Percentiles rank a stretch among this genome's conserved stretches.
phyloP scores from a whole-genome alignment of 1,140 invertebrate species.

The Oedothorax gibbosus region DNA sequence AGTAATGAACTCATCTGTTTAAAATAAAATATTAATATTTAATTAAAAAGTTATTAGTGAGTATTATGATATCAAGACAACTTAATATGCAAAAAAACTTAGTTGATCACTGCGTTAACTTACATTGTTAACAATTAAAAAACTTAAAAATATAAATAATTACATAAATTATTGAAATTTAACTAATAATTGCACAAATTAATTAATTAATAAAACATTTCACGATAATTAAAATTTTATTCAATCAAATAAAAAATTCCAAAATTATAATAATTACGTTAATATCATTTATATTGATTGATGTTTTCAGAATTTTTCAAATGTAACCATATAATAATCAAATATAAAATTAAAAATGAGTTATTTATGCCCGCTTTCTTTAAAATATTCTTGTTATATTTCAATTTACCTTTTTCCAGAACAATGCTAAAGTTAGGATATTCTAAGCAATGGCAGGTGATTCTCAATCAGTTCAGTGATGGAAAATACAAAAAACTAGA shows the following conservation, averaged over 20 bases:
- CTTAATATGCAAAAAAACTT: too few relatives aligned
- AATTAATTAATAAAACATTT: too few relatives aligned
- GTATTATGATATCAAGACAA: too few relatives aligned
- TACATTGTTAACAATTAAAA: too few relatives aligned
- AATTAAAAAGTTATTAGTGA: too few relatives aligned
- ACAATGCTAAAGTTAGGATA: constrained; percentile 78
- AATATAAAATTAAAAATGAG: background rate
- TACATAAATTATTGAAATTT: too few relatives aligned
- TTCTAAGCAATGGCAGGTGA: constrained; percentile 80
- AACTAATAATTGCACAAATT: too few relatives aligned
- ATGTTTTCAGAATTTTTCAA: background rate
- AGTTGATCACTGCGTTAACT: too few relatives aligned
- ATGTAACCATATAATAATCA: background rate
- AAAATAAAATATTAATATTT: too few relatives aligned
- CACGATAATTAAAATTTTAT: background rate
- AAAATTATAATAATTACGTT: background rate
- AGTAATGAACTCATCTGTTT: too few relatives aligned
- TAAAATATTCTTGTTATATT: background rate
- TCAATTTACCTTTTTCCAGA: background rate
- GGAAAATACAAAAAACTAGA: constrained; percentile 78
- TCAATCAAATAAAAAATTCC: background rate
- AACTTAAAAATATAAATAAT: too few relatives aligned
- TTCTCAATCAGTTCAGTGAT: constrained; percentile 80
- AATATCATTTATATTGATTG: background rate
- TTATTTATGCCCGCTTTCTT: background rate